phyloP scores from a whole-genome alignment of 1,140 invertebrate species.

The Drosophila varians region DNA sequence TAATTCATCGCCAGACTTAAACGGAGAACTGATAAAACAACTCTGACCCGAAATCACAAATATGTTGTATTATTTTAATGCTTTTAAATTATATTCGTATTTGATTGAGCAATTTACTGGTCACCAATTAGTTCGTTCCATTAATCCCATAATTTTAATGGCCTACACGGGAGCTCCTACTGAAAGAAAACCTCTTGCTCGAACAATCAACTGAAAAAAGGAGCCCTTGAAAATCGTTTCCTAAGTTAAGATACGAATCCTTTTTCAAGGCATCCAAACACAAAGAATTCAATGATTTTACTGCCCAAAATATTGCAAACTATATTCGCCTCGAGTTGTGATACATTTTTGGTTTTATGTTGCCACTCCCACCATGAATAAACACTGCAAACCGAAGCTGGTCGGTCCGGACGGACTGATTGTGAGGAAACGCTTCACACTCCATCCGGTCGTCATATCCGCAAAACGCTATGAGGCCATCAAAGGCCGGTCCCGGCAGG shows the following conservation, averaged over 20 bases:
- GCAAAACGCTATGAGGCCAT: constrained; percentile 45
- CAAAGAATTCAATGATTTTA: background rate
- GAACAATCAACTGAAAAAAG: background rate
- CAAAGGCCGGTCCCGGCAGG: constrained; percentile 26
- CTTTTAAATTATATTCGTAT: too few relatives aligned
- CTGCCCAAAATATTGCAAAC: background rate
- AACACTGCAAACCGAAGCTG: constrained; percentile 7
- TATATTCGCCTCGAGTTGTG: background rate
- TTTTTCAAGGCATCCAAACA: background rate
- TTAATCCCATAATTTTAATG: background rate
- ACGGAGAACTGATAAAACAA: background rate
- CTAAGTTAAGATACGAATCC: background rate
- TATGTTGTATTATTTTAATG: too few relatives aligned
- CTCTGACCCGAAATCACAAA: too few relatives aligned
- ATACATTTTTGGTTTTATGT: background rate
- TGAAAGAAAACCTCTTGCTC: too few relatives aligned
- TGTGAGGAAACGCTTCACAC: background rate
- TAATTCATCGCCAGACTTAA: background rate
- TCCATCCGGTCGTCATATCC: constrained; percentile 52
- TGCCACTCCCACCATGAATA: background rate
- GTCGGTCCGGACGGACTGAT: constrained; percentile 13
- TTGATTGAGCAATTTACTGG: too few relatives aligned
- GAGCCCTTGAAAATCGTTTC: background rate
- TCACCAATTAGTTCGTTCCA: too few relatives aligned
- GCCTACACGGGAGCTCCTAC: too few relatives aligned